These are phyloP conservation scores for Drosophila anceps DNA, from an alignment of 2,888 invertebrate genomes.

Conservation along the genomic window DNA sequence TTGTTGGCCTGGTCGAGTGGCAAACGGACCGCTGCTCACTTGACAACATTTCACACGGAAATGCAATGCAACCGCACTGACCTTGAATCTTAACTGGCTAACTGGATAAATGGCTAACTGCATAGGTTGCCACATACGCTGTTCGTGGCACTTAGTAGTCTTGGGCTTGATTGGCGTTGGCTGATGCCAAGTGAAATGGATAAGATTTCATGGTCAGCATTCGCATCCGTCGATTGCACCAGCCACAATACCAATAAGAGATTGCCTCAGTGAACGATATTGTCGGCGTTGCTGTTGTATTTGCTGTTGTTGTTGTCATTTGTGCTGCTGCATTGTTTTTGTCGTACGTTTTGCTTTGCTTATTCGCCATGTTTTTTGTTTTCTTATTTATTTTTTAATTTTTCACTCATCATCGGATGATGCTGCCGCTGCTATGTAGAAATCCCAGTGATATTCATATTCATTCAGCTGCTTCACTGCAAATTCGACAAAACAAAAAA, in stretches of 20 bases:
- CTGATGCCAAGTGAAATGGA: slow-evolving; percentile 75
- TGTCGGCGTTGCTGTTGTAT: slow-evolving; percentile 18
- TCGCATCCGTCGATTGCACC: slow-evolving; percentile 42
- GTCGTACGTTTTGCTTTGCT: slow-evolving; percentile 30
- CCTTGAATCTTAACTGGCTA: slow-evolving; percentile 73
- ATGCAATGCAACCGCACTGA: slow-evolving; percentile 64
- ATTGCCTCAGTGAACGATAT: slow-evolving; percentile 35
- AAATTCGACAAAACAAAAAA: slow-evolving; percentile 58
- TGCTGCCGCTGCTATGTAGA: slow-evolving; percentile 56
- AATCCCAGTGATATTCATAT: slow-evolving; percentile 75
- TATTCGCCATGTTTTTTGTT: slow-evolving; percentile 25
- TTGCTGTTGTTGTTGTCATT: slow-evolving; percentile 17
- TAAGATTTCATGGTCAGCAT: slow-evolving; percentile 71
- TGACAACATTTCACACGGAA: slow-evolving; percentile 75
- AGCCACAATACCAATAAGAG: slow-evolving; percentile 33
- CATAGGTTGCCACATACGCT: slow-evolving; percentile 20
- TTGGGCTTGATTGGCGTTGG: slow-evolving; percentile 39
- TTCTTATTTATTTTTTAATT: slow-evolving; percentile 25
- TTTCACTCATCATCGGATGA: slow-evolving; percentile 60
- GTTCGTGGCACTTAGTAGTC: slow-evolving; percentile 15
- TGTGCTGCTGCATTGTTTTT: slow-evolving; percentile 42
- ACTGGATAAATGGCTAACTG: slow-evolving; percentile 57
- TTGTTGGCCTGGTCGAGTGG: not conserved
- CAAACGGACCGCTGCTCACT: slow-evolving; percentile 31
- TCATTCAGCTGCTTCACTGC: slow-evolving; percentile 70